These are phyloP conservation scores for Andrena chrysosceles DNA, from an alignment of 2,888 invertebrate genomes.

Conservation along the genomic window DNA sequence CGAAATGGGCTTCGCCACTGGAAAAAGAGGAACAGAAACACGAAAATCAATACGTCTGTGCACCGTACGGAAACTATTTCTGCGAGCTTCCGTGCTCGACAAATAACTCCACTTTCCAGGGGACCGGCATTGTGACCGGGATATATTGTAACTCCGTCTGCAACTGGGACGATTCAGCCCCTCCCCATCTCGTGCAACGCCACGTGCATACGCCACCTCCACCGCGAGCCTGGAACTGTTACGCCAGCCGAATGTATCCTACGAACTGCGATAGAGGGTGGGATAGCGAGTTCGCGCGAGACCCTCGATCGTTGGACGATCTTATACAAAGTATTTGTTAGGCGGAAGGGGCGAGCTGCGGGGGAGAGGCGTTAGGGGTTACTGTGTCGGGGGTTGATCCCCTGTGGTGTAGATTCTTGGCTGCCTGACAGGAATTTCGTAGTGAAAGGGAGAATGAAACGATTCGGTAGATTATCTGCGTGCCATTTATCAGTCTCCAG, in stretches of 20 bases:
- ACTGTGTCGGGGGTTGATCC: too few relatives aligned
- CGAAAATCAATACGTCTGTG: conserved; percentile 62
- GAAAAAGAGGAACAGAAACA: conserved; percentile 37
- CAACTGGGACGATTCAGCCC: conserved; percentile 55
- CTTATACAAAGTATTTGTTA: conserved; percentile 7
- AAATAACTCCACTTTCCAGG: conserved; percentile 66
- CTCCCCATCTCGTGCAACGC: background rate
- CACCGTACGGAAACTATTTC: conserved; percentile 56
- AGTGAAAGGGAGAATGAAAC: background rate
- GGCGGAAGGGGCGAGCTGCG: background rate
- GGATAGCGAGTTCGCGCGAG: background rate
- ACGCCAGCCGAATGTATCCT: conserved; percentile 1
- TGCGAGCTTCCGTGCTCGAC: conserved; percentile 60
- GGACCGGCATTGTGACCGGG: conserved; percentile 53
- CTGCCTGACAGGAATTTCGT: background rate
- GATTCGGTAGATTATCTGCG: too few relatives aligned
- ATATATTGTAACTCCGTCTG: conserved; percentile 57
- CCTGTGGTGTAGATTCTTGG: too few relatives aligned
- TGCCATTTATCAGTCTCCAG: too few relatives aligned
- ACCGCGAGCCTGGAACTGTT: conserved; percentile 23
- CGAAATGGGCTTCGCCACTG: conserved; percentile 1
- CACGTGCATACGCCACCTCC: background rate
- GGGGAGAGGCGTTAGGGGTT: background rate
- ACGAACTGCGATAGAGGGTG: conserved; percentile 4
- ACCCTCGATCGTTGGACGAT: background rate